A percentile compares a stretch with the other conserved stretches of the same genome.
phyloP scores from a whole-genome alignment of 2,888 invertebrate genomes.

The Chironomus tentans region DNA sequence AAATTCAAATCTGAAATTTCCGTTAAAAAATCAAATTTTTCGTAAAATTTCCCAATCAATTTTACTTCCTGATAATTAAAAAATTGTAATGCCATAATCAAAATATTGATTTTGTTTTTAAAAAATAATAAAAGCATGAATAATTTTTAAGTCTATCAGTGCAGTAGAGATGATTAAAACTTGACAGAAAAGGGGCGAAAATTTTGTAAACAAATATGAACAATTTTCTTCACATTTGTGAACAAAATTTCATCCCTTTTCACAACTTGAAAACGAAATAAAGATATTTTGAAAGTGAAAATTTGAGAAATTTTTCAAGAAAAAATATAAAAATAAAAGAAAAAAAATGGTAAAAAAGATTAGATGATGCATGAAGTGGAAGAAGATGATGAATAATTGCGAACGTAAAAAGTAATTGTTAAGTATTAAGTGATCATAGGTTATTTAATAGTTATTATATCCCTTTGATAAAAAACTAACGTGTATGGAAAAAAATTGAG shows the following conservation, averaged over 20 bases:
- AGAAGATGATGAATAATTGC: not conserved
- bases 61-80: not conserved
- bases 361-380: too few species aligned
- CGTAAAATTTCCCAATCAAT: not conserved
- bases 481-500: not conserved
- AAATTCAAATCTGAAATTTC: too few species aligned
- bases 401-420: slow-evolving; percentile 5
- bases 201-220: not conserved
- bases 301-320: not conserved
- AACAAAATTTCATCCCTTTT: not conserved
- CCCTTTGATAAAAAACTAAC: not conserved
- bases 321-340: not conserved
- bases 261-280: not conserved
- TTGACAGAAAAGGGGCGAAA: too few species aligned
- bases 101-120: slow-evolving; percentile 21
- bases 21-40: not conserved
- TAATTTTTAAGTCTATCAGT: not conserved
- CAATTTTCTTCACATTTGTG: too few species aligned
- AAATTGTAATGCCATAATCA: slow-evolving; percentile 25
- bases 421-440: slow-evolving; percentile 22
- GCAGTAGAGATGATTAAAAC: not conserved
- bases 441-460: slow-evolving; percentile 19
- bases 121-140: not conserved
- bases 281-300: not conserved
- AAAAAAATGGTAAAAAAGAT: not conserved